Conservation (phyloP, 2,113 vertebrate species). For the Ochotona curzoniae region DNA sequence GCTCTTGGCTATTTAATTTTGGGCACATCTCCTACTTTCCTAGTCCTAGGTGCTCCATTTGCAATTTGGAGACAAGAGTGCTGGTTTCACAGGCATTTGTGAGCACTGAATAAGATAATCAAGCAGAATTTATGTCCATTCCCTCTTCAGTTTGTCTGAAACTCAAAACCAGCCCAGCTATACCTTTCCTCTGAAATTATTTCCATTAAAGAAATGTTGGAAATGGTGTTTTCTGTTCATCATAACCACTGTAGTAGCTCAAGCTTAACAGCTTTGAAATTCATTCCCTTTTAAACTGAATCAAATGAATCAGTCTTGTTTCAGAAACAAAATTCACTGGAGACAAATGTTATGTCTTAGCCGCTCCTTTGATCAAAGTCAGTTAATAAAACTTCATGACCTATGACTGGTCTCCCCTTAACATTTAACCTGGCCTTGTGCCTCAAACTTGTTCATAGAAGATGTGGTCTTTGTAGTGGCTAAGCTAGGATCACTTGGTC, state of each 20-base stretch:
- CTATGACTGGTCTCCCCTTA: background rate
- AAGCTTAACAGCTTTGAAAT: background rate
- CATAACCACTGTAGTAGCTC: background rate
- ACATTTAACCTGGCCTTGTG: background rate
- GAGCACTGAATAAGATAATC: background rate
- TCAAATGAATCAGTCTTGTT: slow-evolving; percentile 6
- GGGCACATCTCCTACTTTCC: background rate
- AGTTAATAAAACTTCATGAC: background rate
- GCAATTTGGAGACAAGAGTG: background rate
- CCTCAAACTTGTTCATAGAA: background rate
- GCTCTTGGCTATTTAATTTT: background rate
- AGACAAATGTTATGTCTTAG: background rate
- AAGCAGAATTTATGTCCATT: background rate
- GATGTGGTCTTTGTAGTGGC: background rate
- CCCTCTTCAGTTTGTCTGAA: background rate
- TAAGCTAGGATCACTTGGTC: background rate
- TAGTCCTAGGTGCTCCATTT: background rate
- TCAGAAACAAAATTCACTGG: slow-evolving; percentile 19
- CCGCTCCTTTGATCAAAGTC: slow-evolving; percentile 32
- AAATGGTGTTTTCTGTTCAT: background rate
- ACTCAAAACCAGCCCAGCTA: background rate
- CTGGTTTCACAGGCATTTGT: background rate
- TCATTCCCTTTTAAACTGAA: slow-evolving; percentile 7
- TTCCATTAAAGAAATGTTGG: slow-evolving; percentile 3
- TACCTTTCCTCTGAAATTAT: slow-evolving; percentile 15